Evolutionary conservation across 1,140 invertebrate species (phyloP), one percentile per base, ranked within the genome.

Genomic region (Saccostrea echinata): DNA sequence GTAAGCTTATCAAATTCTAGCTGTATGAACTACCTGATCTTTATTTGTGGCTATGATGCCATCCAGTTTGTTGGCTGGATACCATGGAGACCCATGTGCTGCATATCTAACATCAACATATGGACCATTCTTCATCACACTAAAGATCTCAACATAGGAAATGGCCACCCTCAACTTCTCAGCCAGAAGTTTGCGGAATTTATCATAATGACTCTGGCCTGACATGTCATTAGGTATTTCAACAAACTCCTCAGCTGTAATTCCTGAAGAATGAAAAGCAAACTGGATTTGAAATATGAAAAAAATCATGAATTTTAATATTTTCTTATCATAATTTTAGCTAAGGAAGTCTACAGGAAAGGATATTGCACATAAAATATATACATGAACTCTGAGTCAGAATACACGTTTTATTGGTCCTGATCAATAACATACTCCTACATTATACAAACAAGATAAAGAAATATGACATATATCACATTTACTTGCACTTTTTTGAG

Each of bases 211-310:
- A 61, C 84, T 88, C 30, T n/a, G 9, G 11, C 52, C 51, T 11
- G 55, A 53, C 13, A 55, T 76, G 24, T 80, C 35, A 13, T 76
- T 80, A 1, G 55, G 13, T 35, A 68, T 85, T 24, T 91, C 91
- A 87, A 99, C 98, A 93, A 99, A 99, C 93, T 99, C 98, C 95
- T 99, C 98, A 93, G 98, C 98, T 0, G 97, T 97, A 93, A 99
- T 98, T n/a, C 98, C 98, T 86, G 96, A 30, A n/a, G n/a, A 76
- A 76, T 8, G 13, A 76, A 85, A 86, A 57, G 30, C 3, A 18
- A 33, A 55, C 24, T 1, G 12, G 4, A 71, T 3, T 43, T 43
- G 35, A 6, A 2, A 43, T 3, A 3, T 3, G 2, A 6, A 27
- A 12, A 0, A 85, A 11, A 35, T 85, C 30, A 33, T 30, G 18